A percentile compares a stretch with the other conserved stretches of the same genome.
These are phyloP conservation scores for Eudyptes chrysolophus DNA, from an alignment of 2,113 vertebrate species.

Conservation along the genomic window DNA sequence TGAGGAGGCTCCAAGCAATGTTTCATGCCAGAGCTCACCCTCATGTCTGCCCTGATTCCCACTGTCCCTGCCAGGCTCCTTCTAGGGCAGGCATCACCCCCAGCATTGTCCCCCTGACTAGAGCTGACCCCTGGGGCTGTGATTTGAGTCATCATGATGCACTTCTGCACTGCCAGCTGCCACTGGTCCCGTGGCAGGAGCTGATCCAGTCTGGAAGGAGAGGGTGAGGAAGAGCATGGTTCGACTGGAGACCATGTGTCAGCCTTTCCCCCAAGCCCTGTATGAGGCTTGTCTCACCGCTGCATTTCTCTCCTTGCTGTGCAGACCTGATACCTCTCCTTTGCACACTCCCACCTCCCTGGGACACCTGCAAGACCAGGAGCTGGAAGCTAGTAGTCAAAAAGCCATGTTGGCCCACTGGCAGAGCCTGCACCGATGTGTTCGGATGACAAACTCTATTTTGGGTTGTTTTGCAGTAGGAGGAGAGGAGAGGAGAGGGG, in stretches of 20 bases:
- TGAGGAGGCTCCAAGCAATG: background rate
- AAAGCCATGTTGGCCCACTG: background rate
- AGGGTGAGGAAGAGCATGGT: background rate
- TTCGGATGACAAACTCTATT: background rate
- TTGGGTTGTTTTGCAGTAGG: background rate
- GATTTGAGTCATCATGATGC: background rate
- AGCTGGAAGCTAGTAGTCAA: background rate
- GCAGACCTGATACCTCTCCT: background rate
- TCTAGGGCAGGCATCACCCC: background rate
- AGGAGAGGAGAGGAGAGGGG: background rate
- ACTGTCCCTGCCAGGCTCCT: background rate
- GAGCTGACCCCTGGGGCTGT: background rate
- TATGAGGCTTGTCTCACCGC: background rate
- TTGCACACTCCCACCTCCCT: background rate
- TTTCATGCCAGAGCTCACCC: background rate
- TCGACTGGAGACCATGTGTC: background rate
- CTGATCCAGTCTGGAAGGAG: background rate
- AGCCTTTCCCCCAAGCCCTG: background rate
- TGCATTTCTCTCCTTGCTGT: background rate
- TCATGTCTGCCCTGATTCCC: background rate
- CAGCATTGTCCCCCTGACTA: background rate
- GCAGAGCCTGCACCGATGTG: background rate
- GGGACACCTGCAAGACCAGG: background rate
- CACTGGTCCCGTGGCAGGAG: background rate
- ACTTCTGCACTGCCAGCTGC: background rate